Base-by-base conservation (phyloP, 2,113 vertebrate genomes). In the Macroglossus sobrinus region DNA sequence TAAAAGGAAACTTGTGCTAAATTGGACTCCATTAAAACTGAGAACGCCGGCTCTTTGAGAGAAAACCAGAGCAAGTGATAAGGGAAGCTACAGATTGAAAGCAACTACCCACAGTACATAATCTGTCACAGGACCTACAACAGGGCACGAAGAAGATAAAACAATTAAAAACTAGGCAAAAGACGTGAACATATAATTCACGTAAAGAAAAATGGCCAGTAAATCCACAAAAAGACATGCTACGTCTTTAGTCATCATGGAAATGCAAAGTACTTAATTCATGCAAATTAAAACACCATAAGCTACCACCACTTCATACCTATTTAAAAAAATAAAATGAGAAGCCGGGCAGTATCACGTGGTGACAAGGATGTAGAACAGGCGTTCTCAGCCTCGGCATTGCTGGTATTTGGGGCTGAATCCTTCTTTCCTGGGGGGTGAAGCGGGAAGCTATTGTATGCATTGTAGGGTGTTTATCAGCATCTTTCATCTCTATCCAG, bases 1-100 rank as follows among this genome's bases (percentile, higher is more conserved):
- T 59, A 50, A 76, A 55, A 84, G 63, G 53, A 15, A 80, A 64
- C 61, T 30, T 35, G 40, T 69, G 75, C 78, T 55, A 24, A 59
- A 66, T 0, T 28, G n/a, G 18, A 63, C 8, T 75, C 71, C 16
- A 55, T 43, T 64, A 24, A 84, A 63, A 78, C 26, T 1, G 71
- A 63, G 82, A 78, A 57, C 8, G 45, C 47, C 9, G 19, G 57
- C 64, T 90, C 72, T 88, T 76, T 89, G 79, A 71, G 84, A 92
- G 76, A 74, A 12, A 66, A 53, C 26, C 15, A 0, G 15, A 43
- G 15, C 59, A 66, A 92, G 35, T 28, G 28, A 61, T 35, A 43
- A 66, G 72, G 6, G 10, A 75, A 57, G 9, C 12, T 21, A 45
- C 5, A 30, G 40, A 53, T 3, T 22, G 38, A 40, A 50, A 74